Evolutionary conservation across 2,797 vertebrate genomes (phyloP).

Genomic region (Hephaestus fuliginosus): DNA sequence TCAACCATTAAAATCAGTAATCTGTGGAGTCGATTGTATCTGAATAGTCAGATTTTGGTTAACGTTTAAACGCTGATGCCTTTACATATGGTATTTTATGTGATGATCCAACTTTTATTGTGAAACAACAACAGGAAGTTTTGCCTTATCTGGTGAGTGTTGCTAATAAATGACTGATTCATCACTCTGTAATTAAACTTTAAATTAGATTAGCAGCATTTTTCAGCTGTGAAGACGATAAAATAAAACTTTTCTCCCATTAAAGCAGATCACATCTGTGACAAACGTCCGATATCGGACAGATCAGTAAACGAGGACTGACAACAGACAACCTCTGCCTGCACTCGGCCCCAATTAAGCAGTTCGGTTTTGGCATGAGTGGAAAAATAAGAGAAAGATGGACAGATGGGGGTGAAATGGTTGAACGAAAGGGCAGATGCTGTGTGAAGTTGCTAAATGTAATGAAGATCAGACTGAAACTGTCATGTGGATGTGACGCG

Average conservation of each 20-base stretch:
- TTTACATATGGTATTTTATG: not conserved
- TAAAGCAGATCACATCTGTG: not conserved
- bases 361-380: slow-evolving; percentile 1
- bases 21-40: too few species aligned
- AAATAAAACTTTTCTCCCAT: not conserved
- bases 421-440: not conserved
- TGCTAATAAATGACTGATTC: not conserved
- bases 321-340: not conserved
- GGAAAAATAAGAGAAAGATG: not conserved
- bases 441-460: not conserved
- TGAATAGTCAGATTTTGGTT: too few species aligned
- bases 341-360: not conserved
- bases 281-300: not conserved
- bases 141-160: not conserved
- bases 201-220: not conserved
- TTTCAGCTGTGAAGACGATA: not conserved
- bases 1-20: not conserved
- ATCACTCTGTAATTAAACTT: too few species aligned
- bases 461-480: not conserved
- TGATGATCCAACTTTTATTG: not conserved
- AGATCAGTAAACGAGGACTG: not conserved
- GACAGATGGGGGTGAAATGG: not conserved
- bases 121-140: not conserved
- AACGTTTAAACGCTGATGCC: not conserved
- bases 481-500: not conserved